These are phyloP conservation scores for Meriones psammophilus DNA, from an alignment of 2,797 vertebrate species.

Conservation along the genomic window DNA sequence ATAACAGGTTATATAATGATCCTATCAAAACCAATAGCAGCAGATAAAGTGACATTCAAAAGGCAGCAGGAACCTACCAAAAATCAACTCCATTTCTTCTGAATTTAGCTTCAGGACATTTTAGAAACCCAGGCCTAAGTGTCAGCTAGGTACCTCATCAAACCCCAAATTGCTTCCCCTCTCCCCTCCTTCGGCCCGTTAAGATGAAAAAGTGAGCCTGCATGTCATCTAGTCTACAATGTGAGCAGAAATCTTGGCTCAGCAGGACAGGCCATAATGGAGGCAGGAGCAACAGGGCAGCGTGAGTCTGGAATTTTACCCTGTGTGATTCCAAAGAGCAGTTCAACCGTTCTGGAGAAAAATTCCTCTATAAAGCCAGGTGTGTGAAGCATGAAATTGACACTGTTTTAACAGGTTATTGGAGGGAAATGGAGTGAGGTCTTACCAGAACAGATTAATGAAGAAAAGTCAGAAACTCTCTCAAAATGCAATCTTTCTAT, in stretches of 20 bases:
- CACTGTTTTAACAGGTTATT: conserved; percentile 17
- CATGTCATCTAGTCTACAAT: conserved; percentile 72
- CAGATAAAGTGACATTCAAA: conserved; percentile 71
- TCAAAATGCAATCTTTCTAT: conserved; percentile 28
- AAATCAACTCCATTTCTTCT: conserved; percentile 83
- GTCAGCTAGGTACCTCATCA: conserved; percentile 83
- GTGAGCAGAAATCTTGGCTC: conserved; percentile 71
- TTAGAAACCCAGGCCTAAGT: conserved; percentile 76
- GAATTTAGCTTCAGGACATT: conserved; percentile 83
- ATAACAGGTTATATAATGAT: conserved; percentile 68
- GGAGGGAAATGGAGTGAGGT: background rate
- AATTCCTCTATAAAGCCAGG: conserved; percentile 55
- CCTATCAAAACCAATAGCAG: conserved; percentile 43
- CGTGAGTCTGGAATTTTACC: conserved; percentile 75
- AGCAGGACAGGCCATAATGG: conserved; percentile 69
- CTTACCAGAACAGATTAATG: background rate
- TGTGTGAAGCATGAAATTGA: conserved; percentile 68
- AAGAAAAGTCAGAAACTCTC: conserved; percentile 19
- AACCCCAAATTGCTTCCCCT: conserved; percentile 84
- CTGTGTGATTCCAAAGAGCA: conserved; percentile 73
- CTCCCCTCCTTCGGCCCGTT: conserved; percentile 73
- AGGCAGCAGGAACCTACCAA: conserved; percentile 82
- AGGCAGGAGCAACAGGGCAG: conserved; percentile 72
- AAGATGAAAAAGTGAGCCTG: conserved; percentile 82
- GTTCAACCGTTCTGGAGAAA: conserved; percentile 43